Evolutionary conservation across 2,113 vertebrate species (phyloP).

Genomic region (Tragulus kanchil): DNA sequence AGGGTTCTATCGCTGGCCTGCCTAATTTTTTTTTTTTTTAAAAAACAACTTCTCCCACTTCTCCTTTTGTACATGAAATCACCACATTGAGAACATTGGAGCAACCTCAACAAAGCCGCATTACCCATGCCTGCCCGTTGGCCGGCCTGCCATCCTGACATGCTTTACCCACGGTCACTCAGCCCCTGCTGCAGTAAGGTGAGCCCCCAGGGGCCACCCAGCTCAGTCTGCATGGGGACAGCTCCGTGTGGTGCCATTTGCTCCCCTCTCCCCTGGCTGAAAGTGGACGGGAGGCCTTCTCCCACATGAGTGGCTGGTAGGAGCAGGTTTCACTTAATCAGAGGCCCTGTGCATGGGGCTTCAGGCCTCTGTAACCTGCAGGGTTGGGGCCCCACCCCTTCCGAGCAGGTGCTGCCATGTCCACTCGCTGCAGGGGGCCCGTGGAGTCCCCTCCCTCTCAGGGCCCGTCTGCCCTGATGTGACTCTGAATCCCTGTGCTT

Average conservation of each 20-base stretch:
- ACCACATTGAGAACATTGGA: neutral
- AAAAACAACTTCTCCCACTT: neutral
- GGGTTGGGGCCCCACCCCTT: neutral
- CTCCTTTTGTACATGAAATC: neutral
- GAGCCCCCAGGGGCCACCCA: neutral
- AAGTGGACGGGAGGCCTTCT: neutral
- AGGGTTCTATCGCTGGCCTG: neutral
- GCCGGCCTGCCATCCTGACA: neutral
- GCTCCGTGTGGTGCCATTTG: neutral
- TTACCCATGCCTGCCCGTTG: fast-evolving
- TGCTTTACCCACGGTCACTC: neutral
- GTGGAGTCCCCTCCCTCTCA: neutral
- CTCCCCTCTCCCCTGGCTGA: neutral
- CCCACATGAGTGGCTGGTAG: neutral
- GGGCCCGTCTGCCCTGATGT: neutral
- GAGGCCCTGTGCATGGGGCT: neutral
- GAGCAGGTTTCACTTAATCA: neutral
- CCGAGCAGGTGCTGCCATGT: neutral
- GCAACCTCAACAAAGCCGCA: neutral
- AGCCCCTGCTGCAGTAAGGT: neutral
- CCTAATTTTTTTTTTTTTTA: neutral
- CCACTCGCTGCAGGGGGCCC: neutral
- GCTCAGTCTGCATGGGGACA: neutral
- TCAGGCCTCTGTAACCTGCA: neutral
- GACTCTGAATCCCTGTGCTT: neutral